These are phyloP conservation scores for Macaca fascicularis DNA, from an alignment of 2,113 vertebrate genomes.

Conservation along the genomic window DNA sequence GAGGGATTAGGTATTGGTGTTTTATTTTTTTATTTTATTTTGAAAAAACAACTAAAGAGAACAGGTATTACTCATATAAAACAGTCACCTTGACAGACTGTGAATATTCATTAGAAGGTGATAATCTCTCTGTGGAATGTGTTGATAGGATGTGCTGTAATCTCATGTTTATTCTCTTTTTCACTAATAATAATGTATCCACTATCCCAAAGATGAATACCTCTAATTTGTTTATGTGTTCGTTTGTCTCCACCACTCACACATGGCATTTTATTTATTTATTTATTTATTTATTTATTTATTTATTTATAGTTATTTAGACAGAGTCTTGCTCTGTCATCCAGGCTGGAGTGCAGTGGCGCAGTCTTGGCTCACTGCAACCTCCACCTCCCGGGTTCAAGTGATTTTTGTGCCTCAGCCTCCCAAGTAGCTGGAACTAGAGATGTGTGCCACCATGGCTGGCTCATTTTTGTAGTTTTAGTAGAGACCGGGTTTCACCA, in stretches of 20 bases:
- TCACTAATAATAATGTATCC: neutral
- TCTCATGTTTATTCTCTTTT: neutral
- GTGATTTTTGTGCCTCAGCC: too few relatives aligned
- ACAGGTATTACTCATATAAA: neutral
- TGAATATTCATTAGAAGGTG: neutral
- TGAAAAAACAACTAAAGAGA: neutral
- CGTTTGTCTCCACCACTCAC: neutral
- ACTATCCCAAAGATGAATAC: too few relatives aligned
- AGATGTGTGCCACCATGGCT: too few relatives aligned
- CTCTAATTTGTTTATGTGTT: neutral
- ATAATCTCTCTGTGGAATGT: neutral
- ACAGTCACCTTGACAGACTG: neutral
- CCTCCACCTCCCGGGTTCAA: too few relatives aligned
- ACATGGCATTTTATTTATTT: neutral
- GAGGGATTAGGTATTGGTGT: too few relatives aligned
- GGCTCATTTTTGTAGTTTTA: too few relatives aligned
- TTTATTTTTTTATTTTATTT: neutral
- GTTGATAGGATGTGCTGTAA: fast-evolving
- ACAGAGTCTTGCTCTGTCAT: too few relatives aligned
- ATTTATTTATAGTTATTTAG: neutral
- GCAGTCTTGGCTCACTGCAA: too few relatives aligned
- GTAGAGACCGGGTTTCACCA: too few relatives aligned
- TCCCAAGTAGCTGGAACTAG: too few relatives aligned
- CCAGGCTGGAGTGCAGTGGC: too few relatives aligned
- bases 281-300: too few relatives aligned